These are phyloP conservation scores for Hippocampus comes DNA, from an alignment of 2,113 vertebrate genomes.

Conservation along the genomic window DNA sequence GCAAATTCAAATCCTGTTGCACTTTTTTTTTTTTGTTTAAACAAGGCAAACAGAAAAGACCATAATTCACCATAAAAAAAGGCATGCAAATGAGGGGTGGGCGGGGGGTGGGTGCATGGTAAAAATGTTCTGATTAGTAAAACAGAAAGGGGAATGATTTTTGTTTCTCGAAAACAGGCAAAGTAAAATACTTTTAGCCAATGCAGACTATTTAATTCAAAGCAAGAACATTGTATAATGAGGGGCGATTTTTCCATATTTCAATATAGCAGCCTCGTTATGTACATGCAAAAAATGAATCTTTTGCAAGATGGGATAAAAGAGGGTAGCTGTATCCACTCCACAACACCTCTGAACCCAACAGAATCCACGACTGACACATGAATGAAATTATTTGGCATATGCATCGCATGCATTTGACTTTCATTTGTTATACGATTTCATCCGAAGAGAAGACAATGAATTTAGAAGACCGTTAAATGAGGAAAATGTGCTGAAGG, in stretches of 20 bases:
- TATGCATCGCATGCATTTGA: conserved; percentile 57
- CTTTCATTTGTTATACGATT: conserved; percentile 2
- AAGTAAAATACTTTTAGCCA: conserved; percentile 15
- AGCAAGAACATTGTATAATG: background rate
- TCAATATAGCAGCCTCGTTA: conserved; percentile 15
- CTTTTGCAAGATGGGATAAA: conserved; percentile 52
- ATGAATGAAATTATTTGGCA: conserved; percentile 67
- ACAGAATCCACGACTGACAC: conserved; percentile 53
- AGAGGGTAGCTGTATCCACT: conserved; percentile 76
- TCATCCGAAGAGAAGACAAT: background rate
- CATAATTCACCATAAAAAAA: conserved; percentile 15
- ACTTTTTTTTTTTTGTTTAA: conserved; percentile 15
- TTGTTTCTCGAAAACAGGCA: conserved; percentile 44
- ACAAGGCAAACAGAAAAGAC: conserved; percentile 7
- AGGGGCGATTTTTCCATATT: conserved; percentile 40
- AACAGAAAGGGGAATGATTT: conserved; percentile 13
- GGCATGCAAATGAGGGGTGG: conserved; percentile 32
- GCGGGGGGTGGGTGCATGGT: background rate
- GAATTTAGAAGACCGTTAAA: conserved; percentile 7
- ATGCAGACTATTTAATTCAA: background rate
- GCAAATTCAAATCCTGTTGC: conserved; percentile 8
- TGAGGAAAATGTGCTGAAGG: background rate
- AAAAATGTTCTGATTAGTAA: conserved; percentile 21
- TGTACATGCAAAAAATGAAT: conserved; percentile 34
- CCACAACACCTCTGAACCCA: conserved; percentile 59